These are phyloP conservation scores for Delia radicum DNA, from an alignment of 1,140 invertebrate species.

Conservation along the genomic window DNA sequence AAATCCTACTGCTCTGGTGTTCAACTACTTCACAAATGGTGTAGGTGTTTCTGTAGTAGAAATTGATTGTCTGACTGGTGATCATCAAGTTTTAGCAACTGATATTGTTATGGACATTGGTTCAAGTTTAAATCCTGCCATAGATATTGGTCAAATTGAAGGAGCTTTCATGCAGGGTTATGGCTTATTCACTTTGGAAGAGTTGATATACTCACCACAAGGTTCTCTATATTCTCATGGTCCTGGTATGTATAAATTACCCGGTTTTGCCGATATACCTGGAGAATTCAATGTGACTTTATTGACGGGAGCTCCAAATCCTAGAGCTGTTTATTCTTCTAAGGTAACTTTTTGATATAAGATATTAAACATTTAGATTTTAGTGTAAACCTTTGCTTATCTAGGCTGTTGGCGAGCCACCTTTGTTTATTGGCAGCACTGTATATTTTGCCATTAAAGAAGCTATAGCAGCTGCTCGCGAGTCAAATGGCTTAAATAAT, in stretches of 20 bases:
- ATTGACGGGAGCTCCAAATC: slow-evolving; percentile 83
- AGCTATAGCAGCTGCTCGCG: slow-evolving; percentile 77
- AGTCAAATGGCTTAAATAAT: slow-evolving; percentile 63
- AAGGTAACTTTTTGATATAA: slow-evolving; percentile 74
- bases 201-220: slow-evolving; percentile 80
- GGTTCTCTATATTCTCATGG: slow-evolving; percentile 81
- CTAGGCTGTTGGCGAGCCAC: slow-evolving; percentile 91
- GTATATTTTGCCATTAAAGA: slow-evolving; percentile 90
- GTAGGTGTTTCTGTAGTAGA: slow-evolving; percentile 80
- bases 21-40: slow-evolving; percentile 82
- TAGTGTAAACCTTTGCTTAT: background rate
- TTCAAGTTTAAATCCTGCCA: slow-evolving; percentile 90
- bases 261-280: slow-evolving; percentile 87
- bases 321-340: slow-evolving; percentile 89
- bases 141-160: slow-evolving; percentile 95
- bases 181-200: slow-evolving; percentile 88
- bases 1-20: slow-evolving; percentile 67
- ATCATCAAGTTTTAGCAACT: slow-evolving; percentile 81
- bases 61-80: slow-evolving; percentile 85
- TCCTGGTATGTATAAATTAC: slow-evolving; percentile 92
- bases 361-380: background rate
- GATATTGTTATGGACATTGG: slow-evolving; percentile 95
- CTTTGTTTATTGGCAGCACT: slow-evolving; percentile 83
- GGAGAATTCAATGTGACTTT: slow-evolving; percentile 91
- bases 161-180: slow-evolving; percentile 93